Base-by-base conservation (phyloP, 1,140 invertebrate genomes). In the Drosophila jambulina region DNA sequence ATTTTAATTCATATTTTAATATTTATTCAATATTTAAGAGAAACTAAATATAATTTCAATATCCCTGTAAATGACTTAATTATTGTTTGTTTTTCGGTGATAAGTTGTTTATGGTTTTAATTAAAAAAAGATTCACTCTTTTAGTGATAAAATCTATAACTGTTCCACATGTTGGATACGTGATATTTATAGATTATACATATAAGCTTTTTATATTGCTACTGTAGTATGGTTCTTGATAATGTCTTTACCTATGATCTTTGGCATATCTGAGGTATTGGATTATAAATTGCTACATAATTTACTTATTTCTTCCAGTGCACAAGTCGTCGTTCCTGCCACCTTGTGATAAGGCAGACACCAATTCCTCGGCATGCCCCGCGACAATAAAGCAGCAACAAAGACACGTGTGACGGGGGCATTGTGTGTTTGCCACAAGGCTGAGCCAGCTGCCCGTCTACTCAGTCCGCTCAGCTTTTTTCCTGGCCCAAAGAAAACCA, bases 391-490 rank as follows among this genome's bases (percentile, higher is more conserved):
- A 60, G 19, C 27, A 48, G 21, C 65, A 58, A 71, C 63, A 46
- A 69, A 29, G 34, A 43, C 51, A 40, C 72, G 29, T 46, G 36
- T 29, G 61, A 10, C 17, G 45, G 62, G 53, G 64, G 63, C 75
- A 63, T 78, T 78, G 76, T 78, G 69, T 72, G 67, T 56, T 62
- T 78, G 76, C 65, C 75, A 62, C 75, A 59, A 48, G 42, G 75
- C 65, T 54, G 38, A 68, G 74, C 62, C 75, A 69, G 75, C 62
- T 77, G 75, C 32, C 38, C 32, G 54, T 59, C 71, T 54, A 21
- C 49, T 42, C 34, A 48, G 32, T 21, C n/a, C 29, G 29, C 19
- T 53, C 4, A 17, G 51, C 21, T 42, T 34, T 75, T 75, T 40
- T 56, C 58, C 40, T 65, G 60, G 62, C 54, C 43, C 23, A 38